Percentiles rank a stretch among this genome's conserved stretches.
Conservation (phyloP, 2,113 vertebrate genomes). For the Typhlomys cinereus region DNA sequence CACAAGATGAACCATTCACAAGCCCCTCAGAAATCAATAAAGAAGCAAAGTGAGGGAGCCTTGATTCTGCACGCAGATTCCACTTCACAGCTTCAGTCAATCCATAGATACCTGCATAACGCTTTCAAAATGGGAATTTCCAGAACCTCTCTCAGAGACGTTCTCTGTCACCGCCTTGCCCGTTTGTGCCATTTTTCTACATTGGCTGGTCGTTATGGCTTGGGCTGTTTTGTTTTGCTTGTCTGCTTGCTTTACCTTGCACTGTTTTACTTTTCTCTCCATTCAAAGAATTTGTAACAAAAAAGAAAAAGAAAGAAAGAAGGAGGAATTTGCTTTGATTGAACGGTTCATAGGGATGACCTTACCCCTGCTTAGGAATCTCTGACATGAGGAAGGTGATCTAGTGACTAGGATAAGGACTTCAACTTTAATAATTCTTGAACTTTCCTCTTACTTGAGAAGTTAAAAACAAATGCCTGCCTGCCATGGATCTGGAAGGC, state of each 20-base stretch:
- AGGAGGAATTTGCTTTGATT: conserved; percentile 52
- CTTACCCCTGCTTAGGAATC: conserved; percentile 35
- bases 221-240: too few species aligned
- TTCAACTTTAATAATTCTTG: conserved; percentile 61
- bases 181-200: conserved; percentile 64
- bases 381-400: conserved; percentile 60
- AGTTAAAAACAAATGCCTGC: conserved; percentile 80
- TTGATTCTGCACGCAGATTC: conserved; percentile 50
- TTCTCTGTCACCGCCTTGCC: conserved; percentile 57
- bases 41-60: conserved; percentile 68
- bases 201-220: neutral
- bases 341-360: conserved; percentile 33
- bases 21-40: conserved; percentile 74
- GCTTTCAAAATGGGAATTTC: conserved; percentile 69
- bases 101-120: conserved; percentile 73
- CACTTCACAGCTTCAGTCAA: conserved; percentile 65
- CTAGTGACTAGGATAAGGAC: conserved; percentile 8
- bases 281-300: conserved; percentile 51
- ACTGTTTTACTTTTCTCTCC: neutral
- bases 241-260: too few species aligned
- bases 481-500: conserved; percentile 65
- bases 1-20: conserved; percentile 67
- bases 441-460: conserved; percentile 65
- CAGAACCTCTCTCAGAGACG: conserved; percentile 58
- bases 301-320: conserved; percentile 14